phyloP scores from a whole-genome alignment of 1,140 invertebrate genomes.

The Apolygus lucorum region DNA sequence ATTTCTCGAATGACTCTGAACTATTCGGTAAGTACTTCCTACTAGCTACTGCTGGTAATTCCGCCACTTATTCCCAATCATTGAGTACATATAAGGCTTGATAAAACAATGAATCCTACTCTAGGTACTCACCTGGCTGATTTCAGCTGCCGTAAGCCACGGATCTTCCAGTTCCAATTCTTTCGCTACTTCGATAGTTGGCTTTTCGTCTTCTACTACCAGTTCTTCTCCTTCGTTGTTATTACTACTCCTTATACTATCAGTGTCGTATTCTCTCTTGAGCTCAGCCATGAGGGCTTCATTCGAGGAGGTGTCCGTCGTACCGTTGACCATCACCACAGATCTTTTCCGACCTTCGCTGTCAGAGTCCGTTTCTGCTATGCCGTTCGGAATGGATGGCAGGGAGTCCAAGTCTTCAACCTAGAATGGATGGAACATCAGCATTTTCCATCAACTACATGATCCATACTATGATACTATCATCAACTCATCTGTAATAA shows the following conservation, averaged over 20 bases:
- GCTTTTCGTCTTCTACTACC: conserved; percentile 11
- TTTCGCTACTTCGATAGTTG: conserved; percentile 25
- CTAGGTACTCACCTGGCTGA: conserved; percentile 29
- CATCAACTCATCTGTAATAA: too few relatives aligned
- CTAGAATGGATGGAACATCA: background rate
- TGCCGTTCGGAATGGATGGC: background rate
- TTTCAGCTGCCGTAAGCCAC: conserved; percentile 31
- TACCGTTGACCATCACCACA: conserved; percentile 22
- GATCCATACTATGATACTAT: too few relatives aligned
- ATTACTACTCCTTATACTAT: conserved; percentile 24
- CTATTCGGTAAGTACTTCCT: too few relatives aligned
- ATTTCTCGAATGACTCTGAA: too few relatives aligned
- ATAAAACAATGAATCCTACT: too few relatives aligned
- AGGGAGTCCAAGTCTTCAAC: background rate
- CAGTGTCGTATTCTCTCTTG: conserved; percentile 27
- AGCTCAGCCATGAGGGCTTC: conserved; percentile 28
- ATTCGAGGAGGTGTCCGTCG: conserved; percentile 28
- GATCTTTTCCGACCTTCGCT: conserved; percentile 20
- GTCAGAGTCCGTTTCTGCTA: conserved; percentile 22
- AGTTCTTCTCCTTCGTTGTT: conserved; percentile 21
- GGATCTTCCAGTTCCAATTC: conserved; percentile 27
- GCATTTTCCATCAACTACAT: too few relatives aligned
- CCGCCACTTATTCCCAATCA: too few relatives aligned
- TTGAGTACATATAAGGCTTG: too few relatives aligned
- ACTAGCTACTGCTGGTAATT: too few relatives aligned